phyloP scores from a whole-genome alignment of 2,797 vertebrate species.

The Enteromius thamalakanensis region DNA sequence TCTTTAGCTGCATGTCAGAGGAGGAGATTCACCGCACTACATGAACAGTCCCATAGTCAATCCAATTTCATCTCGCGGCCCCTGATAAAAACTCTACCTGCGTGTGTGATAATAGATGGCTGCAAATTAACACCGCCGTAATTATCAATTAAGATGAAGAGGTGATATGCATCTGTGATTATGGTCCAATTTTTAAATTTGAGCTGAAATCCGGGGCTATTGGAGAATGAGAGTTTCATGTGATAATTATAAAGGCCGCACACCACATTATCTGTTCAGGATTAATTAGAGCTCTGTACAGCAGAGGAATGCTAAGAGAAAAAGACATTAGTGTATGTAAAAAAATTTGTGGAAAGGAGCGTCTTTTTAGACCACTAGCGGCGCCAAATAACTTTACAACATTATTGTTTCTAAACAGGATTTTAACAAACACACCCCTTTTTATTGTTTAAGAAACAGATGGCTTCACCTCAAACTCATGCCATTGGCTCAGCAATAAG shows the following conservation, averaged over 20 bases:
- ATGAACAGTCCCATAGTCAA: constrained; percentile 66
- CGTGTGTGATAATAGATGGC: constrained; percentile 73
- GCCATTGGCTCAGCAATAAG: neutral
- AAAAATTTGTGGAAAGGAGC: constrained; percentile 17
- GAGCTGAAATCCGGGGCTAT: constrained; percentile 61
- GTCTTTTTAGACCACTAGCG: neutral
- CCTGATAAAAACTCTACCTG: constrained; percentile 72
- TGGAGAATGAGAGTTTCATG: constrained; percentile 64
- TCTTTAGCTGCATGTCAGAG: constrained; percentile 58
- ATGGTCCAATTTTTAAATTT: constrained; percentile 43
- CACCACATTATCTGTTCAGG: constrained; percentile 71
- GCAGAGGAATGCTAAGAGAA: constrained; percentile 8
- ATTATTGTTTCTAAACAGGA: neutral
- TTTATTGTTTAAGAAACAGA: neutral
- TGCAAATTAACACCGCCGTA: constrained; percentile 57
- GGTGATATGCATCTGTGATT: constrained; percentile 52
- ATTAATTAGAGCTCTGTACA: constrained; percentile 68
- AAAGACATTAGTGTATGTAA: neutral
- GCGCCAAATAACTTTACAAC: neutral
- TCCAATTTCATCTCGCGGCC: constrained; percentile 71
- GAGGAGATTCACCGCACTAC: constrained; percentile 68
- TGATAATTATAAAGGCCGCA: constrained; percentile 64
- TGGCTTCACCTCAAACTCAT: neutral
- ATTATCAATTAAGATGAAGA: constrained; percentile 58
- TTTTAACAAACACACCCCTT: neutral